Conservation (phyloP, 2,888 invertebrate species). For the Frankliniella fusca region DNA sequence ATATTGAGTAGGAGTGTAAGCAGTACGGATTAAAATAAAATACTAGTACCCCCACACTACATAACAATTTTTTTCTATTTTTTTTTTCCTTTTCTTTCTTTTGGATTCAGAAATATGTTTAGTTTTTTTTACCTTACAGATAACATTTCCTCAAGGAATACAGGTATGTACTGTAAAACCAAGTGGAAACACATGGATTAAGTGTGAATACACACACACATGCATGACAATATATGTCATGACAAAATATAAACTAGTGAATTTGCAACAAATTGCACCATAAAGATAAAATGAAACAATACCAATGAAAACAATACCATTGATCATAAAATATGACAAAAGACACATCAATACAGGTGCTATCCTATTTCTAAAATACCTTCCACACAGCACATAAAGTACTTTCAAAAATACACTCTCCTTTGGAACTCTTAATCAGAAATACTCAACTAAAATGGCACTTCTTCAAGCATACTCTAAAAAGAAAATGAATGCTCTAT, state of each 20-base stretch:
- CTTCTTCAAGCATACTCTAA: not conserved
- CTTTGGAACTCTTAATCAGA: not conserved
- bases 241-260: constrained; percentile 17
- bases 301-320: constrained; percentile 3
- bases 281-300: not conserved
- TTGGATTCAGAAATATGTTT: not conserved
- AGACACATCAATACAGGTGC: not conserved
- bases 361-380: not conserved
- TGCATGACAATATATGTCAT: not conserved
- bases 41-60: constrained; percentile 9
- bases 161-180: not conserved
- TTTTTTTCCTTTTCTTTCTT: not conserved
- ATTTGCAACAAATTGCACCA: not conserved
- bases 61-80: not conserved
- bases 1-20: not conserved
- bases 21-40: constrained; percentile 14
- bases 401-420: constrained; percentile 13
- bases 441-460: constrained; percentile 20
- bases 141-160: not conserved
- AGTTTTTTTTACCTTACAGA: not conserved
- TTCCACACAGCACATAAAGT: not conserved
- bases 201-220: not conserved
- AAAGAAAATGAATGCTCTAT: not conserved
- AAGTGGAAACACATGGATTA: not conserved
- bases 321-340: not conserved